Conservation (phyloP, 2,113 vertebrate species). For the Xenopus laevis region DNA sequence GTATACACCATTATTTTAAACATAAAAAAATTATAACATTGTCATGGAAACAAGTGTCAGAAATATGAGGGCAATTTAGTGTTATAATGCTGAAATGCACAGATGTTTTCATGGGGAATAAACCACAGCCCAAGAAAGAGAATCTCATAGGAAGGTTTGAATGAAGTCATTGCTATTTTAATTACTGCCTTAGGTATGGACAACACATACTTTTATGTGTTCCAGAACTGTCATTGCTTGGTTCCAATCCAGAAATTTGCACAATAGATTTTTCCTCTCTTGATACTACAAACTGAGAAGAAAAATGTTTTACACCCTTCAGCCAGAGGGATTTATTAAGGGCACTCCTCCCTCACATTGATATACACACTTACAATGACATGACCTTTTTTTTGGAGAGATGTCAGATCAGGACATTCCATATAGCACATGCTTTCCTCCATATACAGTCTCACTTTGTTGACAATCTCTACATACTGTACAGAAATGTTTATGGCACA, state of each 20-base stretch:
- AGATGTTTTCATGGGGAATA: background rate
- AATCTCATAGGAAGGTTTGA: slow-evolving; percentile 23
- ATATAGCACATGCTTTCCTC: background rate
- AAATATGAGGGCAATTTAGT: background rate
- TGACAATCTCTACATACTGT: too few species aligned
- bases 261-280: slow-evolving; percentile 19
- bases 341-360: slow-evolving; percentile 32
- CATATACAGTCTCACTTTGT: too few species aligned
- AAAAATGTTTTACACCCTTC: slow-evolving; percentile 35
- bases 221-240: slow-evolving; percentile 23
- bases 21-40: background rate
- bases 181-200: slow-evolving; percentile 33
- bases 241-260: slow-evolving; percentile 22
- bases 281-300: slow-evolving; percentile 15
- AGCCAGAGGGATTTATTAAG: slow-evolving; percentile 31
- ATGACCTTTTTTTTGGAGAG: slow-evolving; percentile 17
- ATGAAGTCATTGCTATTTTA: slow-evolving; percentile 38
- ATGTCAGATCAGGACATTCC: slow-evolving; percentile 12
- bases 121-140: slow-evolving; percentile 7
- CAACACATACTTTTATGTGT: slow-evolving; percentile 9
- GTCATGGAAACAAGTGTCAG: background rate
- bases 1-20: background rate
- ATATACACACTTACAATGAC: slow-evolving; percentile 28
- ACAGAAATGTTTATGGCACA: too few species aligned
- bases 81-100: background rate